Base-by-base conservation (phyloP, 23 tunicate genomes). In the Aplidium turbinatum region DNA sequence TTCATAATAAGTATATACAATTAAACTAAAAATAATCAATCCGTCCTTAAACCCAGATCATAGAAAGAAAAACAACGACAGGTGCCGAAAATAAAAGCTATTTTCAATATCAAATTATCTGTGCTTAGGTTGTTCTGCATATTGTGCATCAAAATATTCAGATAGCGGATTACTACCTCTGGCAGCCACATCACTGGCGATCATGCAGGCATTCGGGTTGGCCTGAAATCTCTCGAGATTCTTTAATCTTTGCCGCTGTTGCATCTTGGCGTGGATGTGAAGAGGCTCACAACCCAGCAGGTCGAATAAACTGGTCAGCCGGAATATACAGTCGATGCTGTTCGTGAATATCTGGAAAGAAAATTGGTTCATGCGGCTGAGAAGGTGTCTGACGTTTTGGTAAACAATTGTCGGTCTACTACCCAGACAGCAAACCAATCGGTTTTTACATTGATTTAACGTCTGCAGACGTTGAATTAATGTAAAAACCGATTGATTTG, bases 131-230 rank as follows among this genome's bases (percentile, higher is more conserved):
- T n/a, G n/a, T n/a, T n/a, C n/a, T n/a, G n/a, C n/a, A n/a, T n/a
- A n/a, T n/a, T n/a, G n/a, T n/a, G n/a, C n/a, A n/a, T n/a, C n/a
- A n/a, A n/a, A n/a, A n/a, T n/a, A n/a, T n/a, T n/a, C n/a, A n/a
- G n/a, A n/a, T n/a, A n/a, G 27, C 30, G 38, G 11, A 62, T 5
- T 26, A 38, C 27, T 25, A 90, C 97, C 97, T 83, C 99, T 79
- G 29, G 99, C 99, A 39, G 96, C 96, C 0, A 95, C 99, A 57
- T 95, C 99, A 78, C 96, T 95, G 53, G 99, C 99, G 28, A 95
- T 77, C 82, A 95, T 72, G 9, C 88, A 52, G 1, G 84, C 79
- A 45, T 84, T 42, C 0, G 58, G 38, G 18, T 75, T 55, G 19
- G 62, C 79, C 35, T 75, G 83, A 33, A 95, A 95, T 24, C 92